Conservation (phyloP, 2,797 vertebrate species). For the Percopsis omiscomaycus region DNA sequence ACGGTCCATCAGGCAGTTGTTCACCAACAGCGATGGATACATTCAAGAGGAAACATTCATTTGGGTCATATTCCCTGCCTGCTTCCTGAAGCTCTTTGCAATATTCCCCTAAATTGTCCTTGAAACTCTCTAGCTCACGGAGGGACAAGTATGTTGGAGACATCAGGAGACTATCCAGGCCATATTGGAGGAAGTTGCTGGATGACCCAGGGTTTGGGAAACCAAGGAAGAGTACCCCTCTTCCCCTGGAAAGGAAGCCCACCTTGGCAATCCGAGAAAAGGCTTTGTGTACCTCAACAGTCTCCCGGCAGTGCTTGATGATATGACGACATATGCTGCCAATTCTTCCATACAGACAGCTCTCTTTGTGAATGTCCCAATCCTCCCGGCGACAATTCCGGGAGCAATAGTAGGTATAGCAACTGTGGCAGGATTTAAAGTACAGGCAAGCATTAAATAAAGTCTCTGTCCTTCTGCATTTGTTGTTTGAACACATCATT, state of each 20-base stretch:
- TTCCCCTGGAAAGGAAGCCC: conserved; percentile 93
- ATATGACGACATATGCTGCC: conserved; percentile 92
- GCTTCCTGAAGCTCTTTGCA: conserved; percentile 90
- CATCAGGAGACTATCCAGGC: conserved; percentile 90
- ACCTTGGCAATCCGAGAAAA: conserved; percentile 97
- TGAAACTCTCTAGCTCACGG: conserved; percentile 92
- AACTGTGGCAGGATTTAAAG: conserved; percentile 99
- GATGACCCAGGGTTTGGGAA: conserved; percentile 91
- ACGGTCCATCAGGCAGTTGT: conserved; percentile 84
- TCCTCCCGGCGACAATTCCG: conserved; percentile 94
- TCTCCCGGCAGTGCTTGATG: conserved; percentile 94
- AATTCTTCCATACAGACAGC: conserved; percentile 90
- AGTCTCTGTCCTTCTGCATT: conserved; percentile 91
- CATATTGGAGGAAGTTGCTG: conserved; percentile 91
- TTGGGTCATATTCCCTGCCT: conserved; percentile 92
- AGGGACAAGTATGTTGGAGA: conserved; percentile 95
- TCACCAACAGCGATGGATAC: conserved; percentile 95
- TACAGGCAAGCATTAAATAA: conserved; percentile 97
- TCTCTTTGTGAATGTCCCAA: conserved; percentile 96
- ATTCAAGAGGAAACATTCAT: conserved; percentile 98
- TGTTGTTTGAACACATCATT: conserved; percentile 97
- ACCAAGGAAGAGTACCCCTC: conserved; percentile 93
- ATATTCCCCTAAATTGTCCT: conserved; percentile 91
- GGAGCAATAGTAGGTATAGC: conserved; percentile 97
- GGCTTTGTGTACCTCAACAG: conserved; percentile 89